phyloP scores from a whole-genome alignment of 2,888 invertebrate genomes.

The Syritta pipiens region DNA sequence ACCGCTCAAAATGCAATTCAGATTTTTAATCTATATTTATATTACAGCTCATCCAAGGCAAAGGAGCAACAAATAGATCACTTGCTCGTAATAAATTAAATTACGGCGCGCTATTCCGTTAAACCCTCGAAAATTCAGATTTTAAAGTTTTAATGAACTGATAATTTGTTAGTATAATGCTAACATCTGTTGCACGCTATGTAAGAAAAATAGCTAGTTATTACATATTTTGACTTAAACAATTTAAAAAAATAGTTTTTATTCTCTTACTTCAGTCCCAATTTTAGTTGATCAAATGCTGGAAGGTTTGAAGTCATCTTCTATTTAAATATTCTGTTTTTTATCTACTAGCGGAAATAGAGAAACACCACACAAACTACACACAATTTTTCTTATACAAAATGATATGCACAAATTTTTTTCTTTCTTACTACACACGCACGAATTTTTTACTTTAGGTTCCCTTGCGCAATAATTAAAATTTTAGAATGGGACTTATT shows the following conservation, averaged over 20 bases:
- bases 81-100: no score
- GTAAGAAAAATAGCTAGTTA: constrained; percentile 1
- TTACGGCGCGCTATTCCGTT: no score
- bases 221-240: background rate
- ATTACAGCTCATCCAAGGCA: constrained; percentile 50
- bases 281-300: constrained; percentile 77
- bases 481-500: background rate
- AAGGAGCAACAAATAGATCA: constrained; percentile 28
- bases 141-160: no score
- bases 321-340: no score
- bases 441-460: background rate
- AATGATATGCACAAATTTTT: background rate
- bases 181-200: constrained; percentile 54
- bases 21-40: constrained; percentile 23
- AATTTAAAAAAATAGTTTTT: no score
- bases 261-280: constrained; percentile 78
- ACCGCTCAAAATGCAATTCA: constrained; percentile 7
- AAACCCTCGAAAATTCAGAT: no score
- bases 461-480: constrained; percentile 24
- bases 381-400: background rate
- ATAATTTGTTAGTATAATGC: no score
- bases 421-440: constrained; percentile 1
- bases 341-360: background rate
- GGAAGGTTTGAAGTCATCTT: constrained; percentile 76
- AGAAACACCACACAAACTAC: no score